Conservation (phyloP, 2,888 invertebrate species). For the Diaperis boleti region DNA sequence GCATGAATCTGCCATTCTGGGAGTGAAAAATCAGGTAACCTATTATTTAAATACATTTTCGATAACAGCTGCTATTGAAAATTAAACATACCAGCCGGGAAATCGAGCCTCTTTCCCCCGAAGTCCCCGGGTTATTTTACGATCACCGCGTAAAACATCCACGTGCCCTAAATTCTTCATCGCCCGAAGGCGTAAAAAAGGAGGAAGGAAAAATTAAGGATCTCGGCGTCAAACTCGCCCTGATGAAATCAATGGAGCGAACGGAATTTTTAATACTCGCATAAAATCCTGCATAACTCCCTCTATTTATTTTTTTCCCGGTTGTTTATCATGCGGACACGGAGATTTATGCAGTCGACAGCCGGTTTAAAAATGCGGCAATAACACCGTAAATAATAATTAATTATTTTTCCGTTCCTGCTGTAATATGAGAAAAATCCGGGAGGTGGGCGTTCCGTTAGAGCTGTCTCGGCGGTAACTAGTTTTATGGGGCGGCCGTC, state of each 20-base stretch:
- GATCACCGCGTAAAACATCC: slow-evolving; percentile 15
- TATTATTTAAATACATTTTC: no score
- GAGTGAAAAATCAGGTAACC: no score
- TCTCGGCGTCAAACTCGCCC: neutral
- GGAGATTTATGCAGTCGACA: neutral
- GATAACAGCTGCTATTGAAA: no score
- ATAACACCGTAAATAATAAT: slow-evolving; percentile 11
- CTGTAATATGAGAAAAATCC: neutral
- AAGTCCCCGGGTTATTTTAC: slow-evolving; percentile 5
- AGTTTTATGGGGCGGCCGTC: neutral
- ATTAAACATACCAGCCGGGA: no score
- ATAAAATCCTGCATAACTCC: neutral
- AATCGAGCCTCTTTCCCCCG: no score
- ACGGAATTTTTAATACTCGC: neutral
- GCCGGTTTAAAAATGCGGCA: slow-evolving; percentile 1
- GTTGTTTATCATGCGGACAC: neutral
- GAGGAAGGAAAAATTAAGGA: neutral
- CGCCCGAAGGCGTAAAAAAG: slow-evolving; percentile 7
- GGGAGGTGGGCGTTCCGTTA: neutral
- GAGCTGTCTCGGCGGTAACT: neutral
- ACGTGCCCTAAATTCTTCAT: slow-evolving; percentile 18
- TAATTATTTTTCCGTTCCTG: neutral
- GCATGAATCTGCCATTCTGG: no score
- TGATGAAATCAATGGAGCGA: neutral
- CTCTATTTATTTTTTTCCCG: neutral